These are phyloP conservation scores for Esox niger DNA, from an alignment of 2,113 vertebrate species.

Conservation along the genomic window DNA sequence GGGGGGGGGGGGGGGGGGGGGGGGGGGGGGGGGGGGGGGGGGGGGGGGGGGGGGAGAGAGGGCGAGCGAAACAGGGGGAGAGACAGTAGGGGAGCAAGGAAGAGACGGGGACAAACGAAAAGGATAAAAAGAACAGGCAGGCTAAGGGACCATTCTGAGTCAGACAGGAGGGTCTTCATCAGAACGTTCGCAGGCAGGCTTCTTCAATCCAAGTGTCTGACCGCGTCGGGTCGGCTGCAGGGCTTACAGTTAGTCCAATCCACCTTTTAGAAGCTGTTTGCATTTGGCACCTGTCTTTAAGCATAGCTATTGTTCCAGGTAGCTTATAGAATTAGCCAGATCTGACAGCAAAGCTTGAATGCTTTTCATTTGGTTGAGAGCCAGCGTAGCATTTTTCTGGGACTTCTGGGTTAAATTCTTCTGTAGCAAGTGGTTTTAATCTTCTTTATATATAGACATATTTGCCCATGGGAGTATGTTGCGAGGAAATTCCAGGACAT, in stretches of 20 bases:
- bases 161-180: neutral
- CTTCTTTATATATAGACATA: neutral
- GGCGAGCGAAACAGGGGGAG: slow-evolving; percentile 13
- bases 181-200: neutral
- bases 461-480: neutral
- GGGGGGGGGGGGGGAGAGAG: no score
- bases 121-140: neutral
- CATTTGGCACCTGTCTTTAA: no score
- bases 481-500: neutral
- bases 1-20: slow-evolving; percentile 8
- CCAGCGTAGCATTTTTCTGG: no score
- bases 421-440: neutral
- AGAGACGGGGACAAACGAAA: neutral
- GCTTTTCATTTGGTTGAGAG: no score
- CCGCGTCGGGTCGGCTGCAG: neutral
- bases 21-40: neutral
- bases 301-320: no score
- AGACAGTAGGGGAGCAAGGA: neutral
- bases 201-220: neutral
- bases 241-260: neutral
- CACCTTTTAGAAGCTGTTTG: no score
- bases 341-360: no score
- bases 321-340: no score
- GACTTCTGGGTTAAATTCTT: neutral
- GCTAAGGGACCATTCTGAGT: slow-evolving; percentile 1